Conservation (phyloP, 1,140 invertebrate genomes). For the Hyposmocoma kahamanoa region DNA sequence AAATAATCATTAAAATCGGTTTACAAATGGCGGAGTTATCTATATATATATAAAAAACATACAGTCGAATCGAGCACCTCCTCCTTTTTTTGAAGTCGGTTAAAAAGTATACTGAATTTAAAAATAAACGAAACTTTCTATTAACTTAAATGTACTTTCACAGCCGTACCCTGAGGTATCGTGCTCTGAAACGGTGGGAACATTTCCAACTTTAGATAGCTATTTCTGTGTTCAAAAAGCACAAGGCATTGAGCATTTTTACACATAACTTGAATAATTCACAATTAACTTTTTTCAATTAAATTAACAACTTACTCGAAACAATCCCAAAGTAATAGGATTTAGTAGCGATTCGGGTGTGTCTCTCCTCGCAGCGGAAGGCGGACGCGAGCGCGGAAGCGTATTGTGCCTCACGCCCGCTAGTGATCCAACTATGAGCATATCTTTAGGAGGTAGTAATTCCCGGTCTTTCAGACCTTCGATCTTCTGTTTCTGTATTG, state of each 20-base stretch:
- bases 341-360: slow-evolving; percentile 33
- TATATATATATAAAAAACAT: too few species aligned
- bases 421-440: slow-evolving; percentile 45
- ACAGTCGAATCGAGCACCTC: too few species aligned
- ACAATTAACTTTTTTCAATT: not conserved
- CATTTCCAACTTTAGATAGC: not conserved
- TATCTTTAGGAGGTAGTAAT: slow-evolving; percentile 58
- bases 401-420: slow-evolving; percentile 61
- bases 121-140: too few species aligned
- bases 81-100: too few species aligned
- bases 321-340: slow-evolving; percentile 48
- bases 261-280: not conserved
- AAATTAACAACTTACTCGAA: slow-evolving; percentile 56
- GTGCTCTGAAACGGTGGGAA: not conserved
- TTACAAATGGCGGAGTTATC: too few species aligned
- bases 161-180: slow-evolving; percentile 7
- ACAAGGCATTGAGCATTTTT: not conserved
- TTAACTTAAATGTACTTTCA: too few species aligned
- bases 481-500: slow-evolving; percentile 65
- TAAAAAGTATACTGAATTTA: too few species aligned
- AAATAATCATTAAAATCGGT: too few species aligned
- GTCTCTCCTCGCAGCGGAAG: slow-evolving; percentile 39
- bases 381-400: slow-evolving; percentile 52
- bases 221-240: not conserved
- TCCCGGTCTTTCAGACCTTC: slow-evolving; percentile 56